A percentile compares a stretch with the other conserved stretches of the same genome.
phyloP scores from a whole-genome alignment of 2,113 vertebrate genomes.

The Microcebus ravelobensis region DNA sequence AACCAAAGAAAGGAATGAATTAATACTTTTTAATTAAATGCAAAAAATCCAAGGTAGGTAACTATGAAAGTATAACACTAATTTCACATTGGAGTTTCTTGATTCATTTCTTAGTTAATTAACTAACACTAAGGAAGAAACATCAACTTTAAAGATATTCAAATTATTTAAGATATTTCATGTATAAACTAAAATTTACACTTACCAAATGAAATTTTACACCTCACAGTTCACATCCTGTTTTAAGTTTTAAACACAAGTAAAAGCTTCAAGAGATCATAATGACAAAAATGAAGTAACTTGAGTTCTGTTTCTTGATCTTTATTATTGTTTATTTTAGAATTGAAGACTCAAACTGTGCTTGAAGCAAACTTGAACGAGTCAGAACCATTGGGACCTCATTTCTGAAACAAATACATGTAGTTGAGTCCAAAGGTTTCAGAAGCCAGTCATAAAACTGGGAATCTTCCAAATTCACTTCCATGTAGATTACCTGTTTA shows the following conservation, averaged over 20 bases:
- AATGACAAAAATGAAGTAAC: conserved; percentile 5
- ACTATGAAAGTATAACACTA: not conserved
- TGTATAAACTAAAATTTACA: not conserved
- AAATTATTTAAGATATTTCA: conserved; percentile 21
- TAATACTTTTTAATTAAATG: conserved; percentile 2
- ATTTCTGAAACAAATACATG: not conserved
- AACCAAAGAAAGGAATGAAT: not conserved
- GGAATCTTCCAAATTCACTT: not conserved
- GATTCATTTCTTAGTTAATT: not conserved
- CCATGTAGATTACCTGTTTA: not conserved
- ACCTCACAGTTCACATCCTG: not conserved
- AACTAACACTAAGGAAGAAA: conserved; percentile 12
- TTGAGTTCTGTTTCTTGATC: not conserved
- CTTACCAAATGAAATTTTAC: not conserved
- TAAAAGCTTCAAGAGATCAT: not conserved
- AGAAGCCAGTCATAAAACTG: not conserved
- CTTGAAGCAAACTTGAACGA: not conserved
- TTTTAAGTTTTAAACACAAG: conserved; percentile 25
- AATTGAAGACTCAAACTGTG: not conserved
- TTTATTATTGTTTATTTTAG: not conserved
- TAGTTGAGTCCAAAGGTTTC: not conserved
- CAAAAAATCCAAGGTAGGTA: not conserved
- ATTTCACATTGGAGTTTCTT: not conserved
- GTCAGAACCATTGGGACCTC: not conserved
- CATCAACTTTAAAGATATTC: not conserved